Base-by-base conservation (phyloP, 2,113 vertebrate species). In the Oryzias woworae region DNA sequence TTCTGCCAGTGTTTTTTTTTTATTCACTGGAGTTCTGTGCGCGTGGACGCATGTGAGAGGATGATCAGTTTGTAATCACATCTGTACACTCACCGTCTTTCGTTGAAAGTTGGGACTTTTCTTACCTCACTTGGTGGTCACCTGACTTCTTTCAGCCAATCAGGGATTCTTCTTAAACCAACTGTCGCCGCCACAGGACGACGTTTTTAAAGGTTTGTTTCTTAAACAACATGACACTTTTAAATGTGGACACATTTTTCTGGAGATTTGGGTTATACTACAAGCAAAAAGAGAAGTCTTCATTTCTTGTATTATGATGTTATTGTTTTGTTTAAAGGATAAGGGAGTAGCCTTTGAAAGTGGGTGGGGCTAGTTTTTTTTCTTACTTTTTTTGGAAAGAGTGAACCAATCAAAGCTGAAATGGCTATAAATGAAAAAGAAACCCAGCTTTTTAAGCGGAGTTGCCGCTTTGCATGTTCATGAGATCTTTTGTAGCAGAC, bases 101-200 rank as follows among this genome's bases (percentile, higher is more conserved):
- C 78, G 55, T 85, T 69, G 73, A 62, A 82, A 80, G 75, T 81
- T 86, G 41, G 89, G 87, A 74, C 80, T 85, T 77, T 81, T 88
- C 87, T 90, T 91, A 91, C 89, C 90, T 92, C 90, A 85, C 90
- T 85, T 85, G 81, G 83, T 89, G 88, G 90, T 93, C 90, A 91
- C 88, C 88, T 92, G 90, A 93, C 90, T 88, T 90, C 78, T 85
- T 85, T 92, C 90, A 92, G 83, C 91, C 91, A 91, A 93, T 93
- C 91, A 92, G 92, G 92, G 92, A 93, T 91, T 92, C 90, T 91
- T 92, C 84, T 88, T 84, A 88, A 88, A 88, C 80, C 73, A 90
- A 88, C 88, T 73, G 81, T 91, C 84, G 80, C 82, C 62, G 56
- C 73, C 71, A n/a, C 83, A 79, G 85, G 86, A 85, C 73, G 20